Base-by-base conservation (phyloP, 2,888 invertebrate species). In the Nomada ruficornis region DNA sequence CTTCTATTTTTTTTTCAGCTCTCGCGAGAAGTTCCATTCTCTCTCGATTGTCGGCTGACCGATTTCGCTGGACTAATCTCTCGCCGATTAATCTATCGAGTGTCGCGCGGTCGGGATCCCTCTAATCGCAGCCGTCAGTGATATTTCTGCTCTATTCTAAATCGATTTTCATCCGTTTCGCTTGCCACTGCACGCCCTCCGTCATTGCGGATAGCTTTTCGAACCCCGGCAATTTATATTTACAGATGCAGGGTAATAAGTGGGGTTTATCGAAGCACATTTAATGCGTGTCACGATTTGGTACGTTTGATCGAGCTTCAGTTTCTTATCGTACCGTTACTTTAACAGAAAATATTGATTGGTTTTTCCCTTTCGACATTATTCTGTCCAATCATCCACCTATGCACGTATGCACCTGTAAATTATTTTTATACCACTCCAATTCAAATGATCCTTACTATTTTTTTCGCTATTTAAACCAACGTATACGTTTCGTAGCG, bases 61-160 rank as follows among this genome's bases (percentile, higher is more conserved):
- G 75, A 72, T 60, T 81, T 83, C 73, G 71, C 71, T 55, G 36
- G 72, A 57, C 79, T 86, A 86, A 82, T 86, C 82, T 64, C 79
- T 74, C 74, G 63, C 71, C 84, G 82, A 86, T 84, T 86, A 80
- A 86, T 86, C 86, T 83, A 80, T 75, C 78, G 81, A 72, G 78
- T 68, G 78, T 77, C 77, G 74, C 50, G 47, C 11, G 47, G 60
- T 57, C 77, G 60, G 75, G 68, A 78, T 86, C 36, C n/a, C 74
- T 23, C 73, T 64, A 71, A 68, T 83, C 67, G 77, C 62, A 55
- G n/a, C 76, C 63, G 75, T 59, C 77, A 67, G 65, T 73, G 85
- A 85, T 80, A 80, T 82, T 82, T 82, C 70, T 54, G 63, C 67
- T 67, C 67, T 55, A 71, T 69, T 67, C 62, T 62, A n/a, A 63